A percentile compares a stretch with the other conserved stretches of the same genome.
phyloP scores from a whole-genome alignment of 2,113 vertebrate genomes.

The Alouatta palliata region DNA sequence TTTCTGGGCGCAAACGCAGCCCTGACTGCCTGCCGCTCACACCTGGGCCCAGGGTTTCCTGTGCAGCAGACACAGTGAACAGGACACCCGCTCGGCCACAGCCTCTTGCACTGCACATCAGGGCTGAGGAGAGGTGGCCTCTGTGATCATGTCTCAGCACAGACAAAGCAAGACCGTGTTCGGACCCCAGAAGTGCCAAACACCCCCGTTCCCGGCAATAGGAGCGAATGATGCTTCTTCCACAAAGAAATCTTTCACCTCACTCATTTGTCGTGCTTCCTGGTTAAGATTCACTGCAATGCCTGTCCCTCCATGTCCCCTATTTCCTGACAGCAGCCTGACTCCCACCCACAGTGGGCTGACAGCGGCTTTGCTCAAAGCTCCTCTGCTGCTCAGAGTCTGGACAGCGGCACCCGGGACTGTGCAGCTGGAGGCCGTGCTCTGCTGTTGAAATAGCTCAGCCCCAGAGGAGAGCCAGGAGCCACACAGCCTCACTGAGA shows the following conservation, averaged over 20 bases:
- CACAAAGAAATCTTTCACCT: fast-evolving
- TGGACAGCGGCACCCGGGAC: background rate
- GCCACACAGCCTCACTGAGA: fast-evolving
- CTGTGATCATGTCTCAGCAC: background rate
- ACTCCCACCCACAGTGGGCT: fast-evolving
- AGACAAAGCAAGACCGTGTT: background rate
- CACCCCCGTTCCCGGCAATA: fast-evolving
- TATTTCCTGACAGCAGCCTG: fast-evolving
- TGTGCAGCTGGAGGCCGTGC: background rate
- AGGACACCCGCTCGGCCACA: fast-evolving
- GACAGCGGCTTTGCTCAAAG: too few species aligned
- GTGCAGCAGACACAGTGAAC: fast-evolving
- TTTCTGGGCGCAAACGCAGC: background rate
- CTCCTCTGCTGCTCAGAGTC: background rate
- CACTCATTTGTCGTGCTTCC: background rate
- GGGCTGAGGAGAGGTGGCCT: fast-evolving
- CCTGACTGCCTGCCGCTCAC: fast-evolving
- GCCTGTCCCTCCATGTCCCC: background rate
- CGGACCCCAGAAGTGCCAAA: background rate
- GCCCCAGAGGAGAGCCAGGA: too few species aligned
- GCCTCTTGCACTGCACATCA: fast-evolving
- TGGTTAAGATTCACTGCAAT: fast-evolving
- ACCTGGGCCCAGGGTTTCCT: fast-evolving
- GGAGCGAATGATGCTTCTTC: fast-evolving
- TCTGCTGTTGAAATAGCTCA: too few species aligned